phyloP scores from a whole-genome alignment of 1,140 invertebrate genomes.

The Drosophila burlai region DNA sequence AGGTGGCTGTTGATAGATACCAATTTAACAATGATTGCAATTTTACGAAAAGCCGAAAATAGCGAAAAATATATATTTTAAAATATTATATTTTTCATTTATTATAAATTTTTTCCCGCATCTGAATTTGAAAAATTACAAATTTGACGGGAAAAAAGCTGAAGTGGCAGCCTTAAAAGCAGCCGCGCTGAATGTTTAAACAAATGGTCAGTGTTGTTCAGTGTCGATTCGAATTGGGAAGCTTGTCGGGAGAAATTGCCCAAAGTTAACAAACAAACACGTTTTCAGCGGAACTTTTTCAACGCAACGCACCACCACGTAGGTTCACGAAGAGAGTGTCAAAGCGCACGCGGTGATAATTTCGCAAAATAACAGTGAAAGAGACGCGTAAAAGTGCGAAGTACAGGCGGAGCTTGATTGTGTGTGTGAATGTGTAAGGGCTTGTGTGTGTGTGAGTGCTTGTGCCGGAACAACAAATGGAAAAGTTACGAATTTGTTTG shows the following conservation, averaged over 20 bases:
- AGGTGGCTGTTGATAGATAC: too few species aligned
- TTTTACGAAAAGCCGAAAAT: too few species aligned
- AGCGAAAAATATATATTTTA: too few species aligned
- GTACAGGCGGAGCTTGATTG: slow-evolving; percentile 37
- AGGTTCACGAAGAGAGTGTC: slow-evolving; percentile 14
- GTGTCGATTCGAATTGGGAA: too few species aligned
- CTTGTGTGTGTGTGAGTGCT: slow-evolving; percentile 3
- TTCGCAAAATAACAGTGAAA: slow-evolving; percentile 49
- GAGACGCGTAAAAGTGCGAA: slow-evolving; percentile 54
- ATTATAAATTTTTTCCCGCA: too few species aligned
- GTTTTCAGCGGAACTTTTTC: slow-evolving; percentile 14
- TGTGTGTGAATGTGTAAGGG: slow-evolving; percentile 22
- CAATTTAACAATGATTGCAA: too few species aligned
- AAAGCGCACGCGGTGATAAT: slow-evolving; percentile 43
- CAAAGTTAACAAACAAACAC: slow-evolving; percentile 48
- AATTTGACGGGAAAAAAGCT: too few species aligned
- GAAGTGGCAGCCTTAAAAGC: too few species aligned
- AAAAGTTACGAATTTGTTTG: slow-evolving; percentile 5
- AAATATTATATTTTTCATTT: too few species aligned
- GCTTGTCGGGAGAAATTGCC: not conserved
- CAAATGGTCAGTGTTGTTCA: too few species aligned
- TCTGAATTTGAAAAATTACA: too few species aligned
- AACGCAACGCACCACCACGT: slow-evolving; percentile 14
- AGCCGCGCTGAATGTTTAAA: too few species aligned
- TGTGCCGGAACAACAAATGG: slow-evolving; percentile 48